Evolutionary conservation across 2,113 vertebrate species (phyloP), one percentile per base, ranked within the genome.

Genomic region (Artemisiospiza belli): DNA sequence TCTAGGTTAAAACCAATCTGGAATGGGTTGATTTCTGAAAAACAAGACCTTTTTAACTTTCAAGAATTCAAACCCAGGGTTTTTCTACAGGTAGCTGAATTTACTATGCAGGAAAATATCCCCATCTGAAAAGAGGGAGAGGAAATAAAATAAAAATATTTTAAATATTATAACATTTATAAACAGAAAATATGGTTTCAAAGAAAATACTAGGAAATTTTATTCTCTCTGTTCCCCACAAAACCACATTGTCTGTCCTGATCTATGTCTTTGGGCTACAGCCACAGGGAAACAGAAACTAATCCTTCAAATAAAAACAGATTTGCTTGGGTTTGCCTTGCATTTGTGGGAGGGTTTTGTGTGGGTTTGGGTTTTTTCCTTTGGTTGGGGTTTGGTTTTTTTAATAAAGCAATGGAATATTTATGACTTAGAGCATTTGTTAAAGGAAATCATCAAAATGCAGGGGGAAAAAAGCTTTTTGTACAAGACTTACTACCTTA

Each of bases 1-100:
- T 97, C 95, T 97, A 77, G 95, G 95, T 95, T 97, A 96, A 94
- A 93, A 92, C 55, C 23, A 6, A 91, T 93, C 72, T n/a, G 86
- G 47, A 95, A 79, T 27, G 77, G 84, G 80, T 76, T 89, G 55
- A 87, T 90, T 91, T 95, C 43, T 61, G 68, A 92, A 74, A 92
- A 96, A 83, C 39, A 83, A 93, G 75, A 72, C 63, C 66, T 84
- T 93, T 83, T 68, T 41, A 72, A 69, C 57, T 90, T 86, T 43
- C 43, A 28, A 55, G 57, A 75, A 92, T 78, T 80, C 83, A 52
- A 81, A 87, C 21, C 4, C 39, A 31, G 30, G 28, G 31, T 54
- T 64, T 63, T 52, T 64, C 55, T 19, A 73, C 22, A 39, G 3
- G 12, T 1, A 52, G 15, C 33, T 85, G 23, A 55, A 55, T 89